Base-by-base conservation (phyloP, 2,797 vertebrate genomes). In the Graptemys geographica region DNA sequence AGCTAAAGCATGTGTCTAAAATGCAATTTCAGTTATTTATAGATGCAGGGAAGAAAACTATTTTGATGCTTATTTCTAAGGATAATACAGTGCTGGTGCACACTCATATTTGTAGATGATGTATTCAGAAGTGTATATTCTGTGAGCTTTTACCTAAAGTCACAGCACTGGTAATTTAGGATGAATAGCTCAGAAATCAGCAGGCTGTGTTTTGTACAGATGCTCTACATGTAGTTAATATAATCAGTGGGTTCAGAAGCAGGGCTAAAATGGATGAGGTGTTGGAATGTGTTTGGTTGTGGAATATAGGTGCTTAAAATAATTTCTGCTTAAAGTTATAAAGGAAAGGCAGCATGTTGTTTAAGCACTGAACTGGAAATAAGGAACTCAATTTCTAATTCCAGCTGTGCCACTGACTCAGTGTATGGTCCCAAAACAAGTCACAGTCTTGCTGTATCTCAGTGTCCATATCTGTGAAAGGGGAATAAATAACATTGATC, bases 171-270 rank as follows among this genome's bases (percentile, higher is more conserved):
- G 87, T 55, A 90, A 91, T 89, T 92, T 81, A 86, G 79, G 65
- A 31, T n/a, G 78, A 94, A 92, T 16, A 10, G 85, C 74, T 94
- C 59, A 83, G 86, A 51, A 92, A 96, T 91, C 76, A 95, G 83
- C 69, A 92, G 82, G 49, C 7, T 15, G 91, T 87, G 90, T 83
- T 90, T 91, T 84, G 76, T 90, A 90, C 16, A 72, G 57, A 87
- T 80, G 41, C 84, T 93, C 41, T 81, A 90, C 91, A 80, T 13
- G 16, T 51, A 89, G 81, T 76, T 90, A 93, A 90, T 90, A 89
- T n/a, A 90, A 92, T 88, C 84, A 90, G 47, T 51, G 87, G 78
- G 79, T 92, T 96, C 53, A 81, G 84, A 31, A 94, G 49, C 2
- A 83, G 28, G 5, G 81, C 49, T 84, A 83, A 79, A 78, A 90